These are phyloP conservation scores for Theonella swinhoei DNA, from an alignment of 37 sponge, comb jelly and placozoan species.

Conservation along the genomic window DNA sequence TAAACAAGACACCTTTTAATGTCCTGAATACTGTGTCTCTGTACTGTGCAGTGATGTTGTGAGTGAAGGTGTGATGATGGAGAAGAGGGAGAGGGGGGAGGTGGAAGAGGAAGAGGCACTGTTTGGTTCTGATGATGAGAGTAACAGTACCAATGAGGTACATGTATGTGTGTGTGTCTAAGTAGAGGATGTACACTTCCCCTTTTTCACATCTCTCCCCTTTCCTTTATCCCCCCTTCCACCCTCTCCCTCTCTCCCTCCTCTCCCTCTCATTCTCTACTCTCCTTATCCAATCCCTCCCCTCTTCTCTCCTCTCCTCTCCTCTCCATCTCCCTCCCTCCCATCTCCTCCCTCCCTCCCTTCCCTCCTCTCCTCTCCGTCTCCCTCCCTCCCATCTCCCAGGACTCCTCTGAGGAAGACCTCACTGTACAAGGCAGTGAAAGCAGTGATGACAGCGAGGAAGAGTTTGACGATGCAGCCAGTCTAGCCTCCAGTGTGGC, in stretches of 20 bases:
- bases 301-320: no score
- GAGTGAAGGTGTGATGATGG: background rate
- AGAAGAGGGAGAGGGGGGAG: background rate
- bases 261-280: background rate
- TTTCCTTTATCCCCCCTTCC: no score
- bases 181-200: background rate
- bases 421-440: constrained; percentile 12
- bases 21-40: background rate
- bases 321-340: background rate
- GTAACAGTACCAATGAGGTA: constrained; percentile 11
- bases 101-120: background rate
- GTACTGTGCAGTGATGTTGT: background rate
- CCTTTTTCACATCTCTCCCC: background rate
- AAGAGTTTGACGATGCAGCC: constrained; percentile 41
- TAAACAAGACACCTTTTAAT: no score
- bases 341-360: background rate
- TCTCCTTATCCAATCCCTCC: background rate
- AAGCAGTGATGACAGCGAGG: constrained; percentile 67
- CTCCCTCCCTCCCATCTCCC: background rate
- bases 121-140: constrained; percentile 10
- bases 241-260: no score
- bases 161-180: no score
- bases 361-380: background rate
- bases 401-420: constrained; percentile 23
- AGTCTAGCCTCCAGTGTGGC: constrained; percentile 65